Evolutionary conservation across 1,140 invertebrate species (phyloP), one percentile per base, ranked within the genome.

Genomic region (Monomorium pharaonis): DNA sequence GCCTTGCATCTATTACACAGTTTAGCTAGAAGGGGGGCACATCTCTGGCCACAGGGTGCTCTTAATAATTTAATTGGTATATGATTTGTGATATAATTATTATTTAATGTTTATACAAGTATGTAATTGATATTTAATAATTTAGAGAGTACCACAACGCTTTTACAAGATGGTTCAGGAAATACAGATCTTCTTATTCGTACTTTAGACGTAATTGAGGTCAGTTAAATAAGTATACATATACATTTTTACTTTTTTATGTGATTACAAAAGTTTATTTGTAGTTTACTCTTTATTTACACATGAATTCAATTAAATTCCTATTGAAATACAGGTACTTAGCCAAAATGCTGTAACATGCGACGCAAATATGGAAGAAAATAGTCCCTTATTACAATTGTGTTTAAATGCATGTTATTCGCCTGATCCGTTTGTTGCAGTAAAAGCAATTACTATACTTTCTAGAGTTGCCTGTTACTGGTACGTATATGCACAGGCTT

Each of bases 31-130:
- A 96, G 96, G 90, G 97, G 97, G 18, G 97, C 98, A 6, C 98
- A 98, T 95, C 95, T 98, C 4, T 99, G 98, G 98, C 97, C 97
- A 2, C 95, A 96, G 74, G 95, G 96, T 18, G 96, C 98, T 78
- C 95, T 98, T 33, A 95, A 96, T 30, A 95, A 96, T 69, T 93
- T 98, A 16, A 96, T 97, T 60, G 94, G 94, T 94, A 78, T 60
- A 88, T 76, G 3, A 54, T 58, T 33, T 76, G 12, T 78, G 42
- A 86, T 87, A 87, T 54, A 67, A 67, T 75, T 60, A 47, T 21
- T 21, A 18, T 18, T 63, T 51, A 9, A 54, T 44, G 47, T 62
- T 24, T 62, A 0, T 62, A 18, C 3, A 12, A 47, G 54, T 69
- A 12, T 47, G 33, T 72, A 72, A 81, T 72, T 7, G 18, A 16